Conservation (phyloP, 2,797 vertebrate genomes). For the Morelia viridis region DNA sequence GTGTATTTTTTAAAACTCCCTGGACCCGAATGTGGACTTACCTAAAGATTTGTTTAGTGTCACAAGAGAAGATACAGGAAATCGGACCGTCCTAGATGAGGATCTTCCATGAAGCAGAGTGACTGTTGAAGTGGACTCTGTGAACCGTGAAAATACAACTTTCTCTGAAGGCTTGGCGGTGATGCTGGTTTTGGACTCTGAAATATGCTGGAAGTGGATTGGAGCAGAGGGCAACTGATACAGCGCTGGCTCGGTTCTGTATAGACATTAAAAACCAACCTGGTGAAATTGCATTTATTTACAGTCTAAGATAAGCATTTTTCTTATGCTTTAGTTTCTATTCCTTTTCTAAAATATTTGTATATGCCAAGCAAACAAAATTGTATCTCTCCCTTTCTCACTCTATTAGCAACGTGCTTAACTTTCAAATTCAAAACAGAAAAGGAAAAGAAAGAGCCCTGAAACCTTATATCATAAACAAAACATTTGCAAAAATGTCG, state of each 20-base stretch:
- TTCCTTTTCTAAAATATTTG: too few relatives aligned
- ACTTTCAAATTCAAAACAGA: too few relatives aligned
- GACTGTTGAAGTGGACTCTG: not conserved
- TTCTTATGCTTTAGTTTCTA: not conserved
- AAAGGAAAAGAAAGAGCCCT: too few relatives aligned
- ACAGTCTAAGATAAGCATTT: not conserved
- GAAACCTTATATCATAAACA: too few relatives aligned
- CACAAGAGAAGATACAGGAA: constrained; percentile 2
- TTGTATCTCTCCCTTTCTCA: too few relatives aligned
- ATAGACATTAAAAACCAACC: constrained; percentile 14
- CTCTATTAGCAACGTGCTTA: too few relatives aligned
- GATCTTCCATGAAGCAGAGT: not conserved
- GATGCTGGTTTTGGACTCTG: not conserved
- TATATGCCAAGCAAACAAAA: too few relatives aligned
- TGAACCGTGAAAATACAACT: not conserved
- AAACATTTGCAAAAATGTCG: too few relatives aligned
- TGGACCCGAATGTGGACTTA: constrained; percentile 10
- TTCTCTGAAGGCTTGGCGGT: not conserved
- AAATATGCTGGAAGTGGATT: not conserved
- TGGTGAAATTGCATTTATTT: not conserved
- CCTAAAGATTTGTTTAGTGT: not conserved
- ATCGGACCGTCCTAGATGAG: not conserved
- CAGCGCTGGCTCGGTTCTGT: not conserved
- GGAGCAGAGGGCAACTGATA: not conserved
- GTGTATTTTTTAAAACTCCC: not conserved